Conservation (phyloP, 2,888 invertebrate species). For the Perdita meconis region DNA sequence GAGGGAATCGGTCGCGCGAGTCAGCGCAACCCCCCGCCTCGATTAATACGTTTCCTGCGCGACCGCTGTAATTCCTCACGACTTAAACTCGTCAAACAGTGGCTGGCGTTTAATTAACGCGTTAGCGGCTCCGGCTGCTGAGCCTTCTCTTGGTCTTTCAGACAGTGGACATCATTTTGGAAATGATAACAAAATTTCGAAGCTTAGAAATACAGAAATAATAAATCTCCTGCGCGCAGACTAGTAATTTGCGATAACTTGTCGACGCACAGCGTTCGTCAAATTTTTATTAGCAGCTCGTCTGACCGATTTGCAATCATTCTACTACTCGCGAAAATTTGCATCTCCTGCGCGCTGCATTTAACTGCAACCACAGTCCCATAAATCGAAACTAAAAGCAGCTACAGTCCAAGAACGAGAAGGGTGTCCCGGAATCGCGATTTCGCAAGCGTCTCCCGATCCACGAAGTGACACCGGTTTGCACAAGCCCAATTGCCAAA, state of each 20-base stretch:
- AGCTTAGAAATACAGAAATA: too few species aligned
- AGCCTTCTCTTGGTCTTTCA: not conserved
- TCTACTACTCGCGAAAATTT: too few species aligned
- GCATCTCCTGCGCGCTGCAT: too few species aligned
- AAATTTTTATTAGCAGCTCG: too few species aligned
- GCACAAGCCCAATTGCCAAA: not conserved
- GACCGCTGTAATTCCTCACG: conserved; percentile 47
- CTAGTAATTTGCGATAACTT: too few species aligned
- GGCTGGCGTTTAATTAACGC: conserved; percentile 52
- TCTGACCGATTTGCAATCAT: too few species aligned
- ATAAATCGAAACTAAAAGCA: too few species aligned
- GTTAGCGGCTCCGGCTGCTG: conserved; percentile 28
- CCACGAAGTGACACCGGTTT: not conserved
- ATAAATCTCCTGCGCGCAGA: too few species aligned
- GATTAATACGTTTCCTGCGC: conserved; percentile 62
- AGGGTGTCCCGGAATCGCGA: not conserved
- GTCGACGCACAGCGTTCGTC: too few species aligned
- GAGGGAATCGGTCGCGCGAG: conserved; percentile 28
- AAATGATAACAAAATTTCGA: too few species aligned
- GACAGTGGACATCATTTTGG: too few species aligned
- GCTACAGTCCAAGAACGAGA: not conserved
- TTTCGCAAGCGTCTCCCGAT: not conserved
- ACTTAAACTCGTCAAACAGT: conserved; percentile 55
- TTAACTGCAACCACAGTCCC: too few species aligned
- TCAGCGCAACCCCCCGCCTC: conserved; percentile 26